Evolutionary conservation across 2,797 vertebrate genomes (phyloP).

Genomic region (Odontamblyopus rebecca): DNA sequence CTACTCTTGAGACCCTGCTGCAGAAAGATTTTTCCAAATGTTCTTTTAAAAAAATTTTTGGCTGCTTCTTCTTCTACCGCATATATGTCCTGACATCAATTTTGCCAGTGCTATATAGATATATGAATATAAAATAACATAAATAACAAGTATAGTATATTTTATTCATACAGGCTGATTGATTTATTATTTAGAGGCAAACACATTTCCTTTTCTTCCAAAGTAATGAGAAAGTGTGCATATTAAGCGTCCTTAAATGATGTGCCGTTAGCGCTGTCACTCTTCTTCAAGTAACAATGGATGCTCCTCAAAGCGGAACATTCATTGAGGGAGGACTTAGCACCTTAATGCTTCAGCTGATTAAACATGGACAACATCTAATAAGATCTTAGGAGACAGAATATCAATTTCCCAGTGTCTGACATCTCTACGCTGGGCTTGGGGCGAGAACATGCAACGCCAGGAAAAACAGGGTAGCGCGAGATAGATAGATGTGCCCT

Average conservation of each 20-base stretch:
- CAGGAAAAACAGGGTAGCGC: slow-evolving; percentile 3
- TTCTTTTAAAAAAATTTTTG: too few species aligned
- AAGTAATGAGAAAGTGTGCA: slow-evolving; percentile 44
- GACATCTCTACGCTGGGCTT: slow-evolving; percentile 42
- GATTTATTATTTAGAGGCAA: slow-evolving; percentile 21
- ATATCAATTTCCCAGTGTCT: slow-evolving; percentile 57
- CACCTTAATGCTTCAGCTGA: slow-evolving; percentile 49
- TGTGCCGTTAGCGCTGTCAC: slow-evolving; percentile 38
- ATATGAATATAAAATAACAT: slow-evolving; percentile 20
- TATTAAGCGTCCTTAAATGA: slow-evolving; percentile 10
- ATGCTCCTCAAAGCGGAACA: slow-evolving; percentile 33
- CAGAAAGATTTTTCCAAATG: too few species aligned
- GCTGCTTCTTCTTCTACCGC: background rate
- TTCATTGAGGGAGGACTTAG: slow-evolving; percentile 33
- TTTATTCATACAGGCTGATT: slow-evolving; percentile 9
- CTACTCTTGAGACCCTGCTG: too few species aligned
- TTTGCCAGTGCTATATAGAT: background rate
- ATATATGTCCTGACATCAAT: slow-evolving; percentile 15
- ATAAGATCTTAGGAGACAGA: slow-evolving; percentile 68
- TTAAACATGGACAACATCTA: slow-evolving; percentile 65
- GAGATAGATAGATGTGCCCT: slow-evolving; percentile 28
- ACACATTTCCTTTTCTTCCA: slow-evolving; percentile 16
- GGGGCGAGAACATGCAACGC: slow-evolving; percentile 31
- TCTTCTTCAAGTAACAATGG: slow-evolving; percentile 45
- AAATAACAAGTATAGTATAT: slow-evolving; percentile 2